Conservation (phyloP, 2,888 invertebrate species). For the Pyrochroa serraticornis region DNA sequence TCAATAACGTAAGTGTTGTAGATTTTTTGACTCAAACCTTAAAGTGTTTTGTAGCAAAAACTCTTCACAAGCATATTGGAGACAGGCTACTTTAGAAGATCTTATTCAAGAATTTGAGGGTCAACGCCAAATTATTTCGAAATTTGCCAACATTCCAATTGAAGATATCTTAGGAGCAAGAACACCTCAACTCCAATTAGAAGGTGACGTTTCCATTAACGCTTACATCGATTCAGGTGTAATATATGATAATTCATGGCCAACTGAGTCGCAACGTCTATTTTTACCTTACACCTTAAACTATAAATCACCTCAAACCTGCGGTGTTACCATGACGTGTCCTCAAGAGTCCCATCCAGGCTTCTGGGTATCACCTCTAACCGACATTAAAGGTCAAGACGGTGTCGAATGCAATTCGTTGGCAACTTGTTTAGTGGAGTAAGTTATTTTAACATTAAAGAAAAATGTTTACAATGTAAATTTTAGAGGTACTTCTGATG, state of each 20-base stretch:
- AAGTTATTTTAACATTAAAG: constrained; percentile 41
- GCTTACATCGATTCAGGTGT: constrained; percentile 62
- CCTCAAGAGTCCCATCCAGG: constrained; percentile 65
- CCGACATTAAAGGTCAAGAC: constrained; percentile 61
- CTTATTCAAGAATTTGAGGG: constrained; percentile 53
- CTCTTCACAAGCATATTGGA: constrained; percentile 48
- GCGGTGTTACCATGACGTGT: constrained; percentile 61
- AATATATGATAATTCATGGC: constrained; percentile 69
- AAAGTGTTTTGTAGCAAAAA: constrained; percentile 35
- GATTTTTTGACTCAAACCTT: not conserved
- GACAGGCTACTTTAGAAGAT: constrained; percentile 40
- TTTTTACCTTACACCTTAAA: constrained; percentile 75
- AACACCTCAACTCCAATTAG: constrained; percentile 64
- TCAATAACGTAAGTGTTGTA: constrained; percentile 64
- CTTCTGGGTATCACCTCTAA: constrained; percentile 71
- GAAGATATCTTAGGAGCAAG: constrained; percentile 54
- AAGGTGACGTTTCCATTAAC: constrained; percentile 64
- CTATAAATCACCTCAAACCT: constrained; percentile 64
- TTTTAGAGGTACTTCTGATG: constrained; percentile 45
- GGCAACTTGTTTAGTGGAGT: constrained; percentile 62
- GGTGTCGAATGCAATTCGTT: constrained; percentile 64
- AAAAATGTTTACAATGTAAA: constrained; percentile 21
- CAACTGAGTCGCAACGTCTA: constrained; percentile 59
- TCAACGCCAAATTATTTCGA: constrained; percentile 48
- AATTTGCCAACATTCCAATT: constrained; percentile 52